phyloP scores from a whole-genome alignment of 1,140 invertebrate genomes.

The Glossosoma conforme region DNA sequence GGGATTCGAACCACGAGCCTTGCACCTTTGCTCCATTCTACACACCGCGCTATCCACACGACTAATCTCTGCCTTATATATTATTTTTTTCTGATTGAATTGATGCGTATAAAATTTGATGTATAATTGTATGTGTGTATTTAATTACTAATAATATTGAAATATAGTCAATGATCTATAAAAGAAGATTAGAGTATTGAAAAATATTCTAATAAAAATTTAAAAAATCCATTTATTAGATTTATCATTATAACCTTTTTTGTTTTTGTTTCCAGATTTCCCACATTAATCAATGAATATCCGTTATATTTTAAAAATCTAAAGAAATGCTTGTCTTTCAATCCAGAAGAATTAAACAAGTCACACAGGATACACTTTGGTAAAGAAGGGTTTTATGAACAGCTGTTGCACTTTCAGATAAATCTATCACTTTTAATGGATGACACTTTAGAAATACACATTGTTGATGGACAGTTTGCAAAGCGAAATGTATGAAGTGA shows the following conservation, averaged over 20 bases:
- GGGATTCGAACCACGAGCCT: too few relatives aligned
- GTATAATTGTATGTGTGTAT: not conserved
- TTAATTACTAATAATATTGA: too few relatives aligned
- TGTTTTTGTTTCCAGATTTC: slow-evolving; percentile 9
- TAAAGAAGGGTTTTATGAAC: slow-evolving; percentile 16
- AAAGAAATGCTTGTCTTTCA: not conserved
- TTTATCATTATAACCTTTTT: too few relatives aligned
- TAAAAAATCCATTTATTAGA: too few relatives aligned
- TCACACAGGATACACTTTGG: slow-evolving; percentile 10
- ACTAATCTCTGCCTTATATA: too few relatives aligned
- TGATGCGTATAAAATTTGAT: too few relatives aligned
- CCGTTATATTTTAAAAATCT: slow-evolving; percentile 5
- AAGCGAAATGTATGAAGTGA: slow-evolving; percentile 13
- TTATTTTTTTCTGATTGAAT: too few relatives aligned
- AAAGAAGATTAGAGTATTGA: too few relatives aligned
- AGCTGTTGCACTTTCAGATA: slow-evolving; percentile 18
- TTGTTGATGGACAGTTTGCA: slow-evolving; percentile 9
- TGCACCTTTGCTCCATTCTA: too few relatives aligned
- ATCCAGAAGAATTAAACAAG: slow-evolving; percentile 3
- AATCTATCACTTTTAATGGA: slow-evolving; percentile 5
- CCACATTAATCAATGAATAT: not conserved
- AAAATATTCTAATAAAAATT: too few relatives aligned
- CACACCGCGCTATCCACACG: too few relatives aligned
- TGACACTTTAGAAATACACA: slow-evolving; percentile 1
- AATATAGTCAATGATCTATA: too few relatives aligned